Evolutionary conservation across 2,113 vertebrate species (phyloP).

Genomic region (Colistium nudipinnis): DNA sequence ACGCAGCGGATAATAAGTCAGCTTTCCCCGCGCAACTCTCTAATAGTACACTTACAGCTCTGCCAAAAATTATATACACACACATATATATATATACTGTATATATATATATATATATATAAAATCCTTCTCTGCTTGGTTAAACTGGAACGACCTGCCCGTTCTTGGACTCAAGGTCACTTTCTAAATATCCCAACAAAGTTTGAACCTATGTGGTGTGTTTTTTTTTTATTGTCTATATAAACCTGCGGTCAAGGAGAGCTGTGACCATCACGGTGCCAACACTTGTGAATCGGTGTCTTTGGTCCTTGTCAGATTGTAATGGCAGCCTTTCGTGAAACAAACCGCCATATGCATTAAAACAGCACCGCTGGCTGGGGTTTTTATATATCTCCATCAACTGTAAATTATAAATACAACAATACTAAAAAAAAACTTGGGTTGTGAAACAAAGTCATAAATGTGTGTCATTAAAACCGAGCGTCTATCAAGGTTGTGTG

Average conservation of each 20-base stretch:
- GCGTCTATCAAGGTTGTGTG: slow-evolving; percentile 57
- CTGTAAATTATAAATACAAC: slow-evolving; percentile 62
- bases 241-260: slow-evolving; percentile 60
- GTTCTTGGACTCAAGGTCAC: slow-evolving; percentile 58
- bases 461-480: slow-evolving; percentile 71
- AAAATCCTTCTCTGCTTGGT: slow-evolving; percentile 13
- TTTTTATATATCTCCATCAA: slow-evolving; percentile 65
- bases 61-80: too few species aligned
- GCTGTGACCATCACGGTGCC: slow-evolving; percentile 28
- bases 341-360: slow-evolving; percentile 56
- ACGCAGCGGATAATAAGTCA: not conserved
- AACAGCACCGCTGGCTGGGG: slow-evolving; percentile 27
- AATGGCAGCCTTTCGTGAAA: slow-evolving; percentile 38
- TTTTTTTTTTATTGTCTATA: slow-evolving; percentile 55
- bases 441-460: slow-evolving; percentile 58
- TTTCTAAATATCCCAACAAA: slow-evolving; percentile 46
- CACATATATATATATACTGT: too few species aligned
- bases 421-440: slow-evolving; percentile 36
- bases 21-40: slow-evolving; percentile 21
- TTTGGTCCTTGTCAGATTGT: slow-evolving; percentile 40
- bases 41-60: slow-evolving; percentile 30
- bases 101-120: too few species aligned
- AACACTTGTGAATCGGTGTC: slow-evolving; percentile 31
- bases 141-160: slow-evolving; percentile 11
- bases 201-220: slow-evolving; percentile 25